Percentiles rank a stretch among this genome's conserved stretches.
These are phyloP conservation scores for Spea multiplicata DNA, from an alignment of 2,113 vertebrate genomes.

Conservation along the genomic window DNA sequence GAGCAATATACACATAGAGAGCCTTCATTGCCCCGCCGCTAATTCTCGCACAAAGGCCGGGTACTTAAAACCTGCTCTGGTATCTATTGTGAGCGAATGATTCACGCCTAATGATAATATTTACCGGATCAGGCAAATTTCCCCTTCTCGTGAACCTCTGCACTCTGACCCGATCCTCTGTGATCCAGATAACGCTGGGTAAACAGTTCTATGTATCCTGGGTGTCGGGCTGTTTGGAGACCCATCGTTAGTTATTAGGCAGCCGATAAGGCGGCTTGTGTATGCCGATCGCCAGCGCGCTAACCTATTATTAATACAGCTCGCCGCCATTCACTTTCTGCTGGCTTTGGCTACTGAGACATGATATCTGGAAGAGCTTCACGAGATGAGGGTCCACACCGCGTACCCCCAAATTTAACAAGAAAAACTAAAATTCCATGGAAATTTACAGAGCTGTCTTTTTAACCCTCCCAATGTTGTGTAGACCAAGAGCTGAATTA, in stretches of 20 bases:
- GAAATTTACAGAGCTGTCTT: no score
- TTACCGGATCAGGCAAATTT: constrained; percentile 13
- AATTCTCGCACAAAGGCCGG: background rate
- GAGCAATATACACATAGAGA: background rate
- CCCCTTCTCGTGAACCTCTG: constrained; percentile 18
- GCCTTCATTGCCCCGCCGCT: constrained; percentile 5
- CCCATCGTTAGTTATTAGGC: constrained; percentile 21
- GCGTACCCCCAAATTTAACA: no score
- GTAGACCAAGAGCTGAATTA: no score
- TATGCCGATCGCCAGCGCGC: background rate
- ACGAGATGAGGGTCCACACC: no score
- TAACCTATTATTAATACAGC: no score
- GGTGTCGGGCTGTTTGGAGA: constrained; percentile 32
- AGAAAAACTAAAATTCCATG: no score
- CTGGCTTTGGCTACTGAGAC: no score
- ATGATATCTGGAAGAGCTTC: no score
- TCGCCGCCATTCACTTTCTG: no score
- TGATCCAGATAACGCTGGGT: constrained; percentile 13
- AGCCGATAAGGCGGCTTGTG: constrained; percentile 22
- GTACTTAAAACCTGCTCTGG: background rate
- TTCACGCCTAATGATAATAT: constrained; percentile 41
- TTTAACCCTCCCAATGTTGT: no score
- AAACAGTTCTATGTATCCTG: constrained; percentile 28
- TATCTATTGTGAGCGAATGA: background rate
- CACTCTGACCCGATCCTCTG: constrained; percentile 15